Evolutionary conservation across 2,888 invertebrate species (phyloP).

Genomic region (Hoplodrina ambigua): DNA sequence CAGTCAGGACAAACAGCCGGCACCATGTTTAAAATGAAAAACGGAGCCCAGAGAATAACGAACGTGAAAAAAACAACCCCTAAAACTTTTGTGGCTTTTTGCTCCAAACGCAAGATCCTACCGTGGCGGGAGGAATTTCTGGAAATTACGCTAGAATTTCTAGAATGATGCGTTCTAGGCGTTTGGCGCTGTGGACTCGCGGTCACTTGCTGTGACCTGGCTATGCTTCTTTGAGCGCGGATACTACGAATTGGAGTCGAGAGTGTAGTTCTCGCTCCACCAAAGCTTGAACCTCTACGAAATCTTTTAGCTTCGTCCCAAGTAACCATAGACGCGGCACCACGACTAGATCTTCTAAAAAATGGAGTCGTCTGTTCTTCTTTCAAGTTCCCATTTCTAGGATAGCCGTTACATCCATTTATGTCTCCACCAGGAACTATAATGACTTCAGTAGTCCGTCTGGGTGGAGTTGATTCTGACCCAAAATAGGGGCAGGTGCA

Average conservation of each 20-base stretch:
- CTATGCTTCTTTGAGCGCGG: conserved; percentile 81
- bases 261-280: conserved; percentile 91
- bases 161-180: conserved; percentile 93
- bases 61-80: conserved; percentile 98
- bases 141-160: conserved; percentile 95
- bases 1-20: conserved; percentile 96
- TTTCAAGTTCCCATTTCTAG: conserved; percentile 80
- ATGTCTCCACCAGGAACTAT: conserved; percentile 90
- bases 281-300: conserved; percentile 93
- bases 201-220: conserved; percentile 79
- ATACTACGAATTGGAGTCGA: conserved; percentile 88
- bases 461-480: conserved; percentile 90
- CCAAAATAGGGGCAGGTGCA: conserved; percentile 96
- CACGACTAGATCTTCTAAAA: conserved; percentile 88
- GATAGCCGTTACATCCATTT: conserved; percentile 83
- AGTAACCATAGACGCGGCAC: conserved; percentile 94
- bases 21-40: conserved; percentile 96
- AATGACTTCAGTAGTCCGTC: conserved; percentile 86
- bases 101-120: conserved; percentile 96
- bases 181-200: conserved; percentile 86
- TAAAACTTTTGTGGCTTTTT: conserved; percentile 98
- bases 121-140: conserved; percentile 95
- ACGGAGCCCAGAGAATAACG: conserved; percentile 98
- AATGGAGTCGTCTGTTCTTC: conserved; percentile 86
- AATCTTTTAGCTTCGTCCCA: conserved; percentile 93